Evolutionary conservation across 2,113 vertebrate genomes (phyloP).

Genomic region (Trochalopteron elliotii): DNA sequence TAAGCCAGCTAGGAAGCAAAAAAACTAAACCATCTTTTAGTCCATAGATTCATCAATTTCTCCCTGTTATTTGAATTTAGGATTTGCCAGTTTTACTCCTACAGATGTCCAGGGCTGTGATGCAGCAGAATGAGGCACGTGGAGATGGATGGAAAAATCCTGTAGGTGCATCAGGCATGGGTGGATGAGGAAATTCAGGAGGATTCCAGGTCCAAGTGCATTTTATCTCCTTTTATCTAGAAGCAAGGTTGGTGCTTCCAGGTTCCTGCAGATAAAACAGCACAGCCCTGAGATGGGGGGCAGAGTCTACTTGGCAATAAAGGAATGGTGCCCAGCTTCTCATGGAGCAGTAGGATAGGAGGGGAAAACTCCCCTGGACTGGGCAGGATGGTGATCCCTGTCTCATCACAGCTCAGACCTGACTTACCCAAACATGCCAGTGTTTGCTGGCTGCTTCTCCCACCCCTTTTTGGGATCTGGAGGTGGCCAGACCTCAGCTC

Average conservation of each 20-base stretch:
- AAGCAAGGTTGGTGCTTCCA: not conserved
- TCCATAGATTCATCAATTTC: not conserved
- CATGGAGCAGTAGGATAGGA: fast-evolving
- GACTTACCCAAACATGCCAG: not conserved
- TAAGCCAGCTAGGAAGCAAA: not conserved
- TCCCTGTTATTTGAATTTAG: not conserved
- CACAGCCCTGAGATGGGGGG: not conserved
- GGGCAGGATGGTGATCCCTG: not conserved
- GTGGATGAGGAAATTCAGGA: not conserved
- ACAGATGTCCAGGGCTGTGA: not conserved
- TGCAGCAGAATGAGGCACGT: fast-evolving
- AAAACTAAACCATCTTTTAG: not conserved
- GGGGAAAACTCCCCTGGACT: not conserved
- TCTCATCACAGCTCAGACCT: fast-evolving
- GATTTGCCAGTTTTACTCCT: not conserved
- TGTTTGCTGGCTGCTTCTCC: not conserved
- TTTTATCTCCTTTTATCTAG: not conserved
- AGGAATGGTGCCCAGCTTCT: not conserved
- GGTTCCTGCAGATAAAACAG: not conserved
- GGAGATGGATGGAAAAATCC: not conserved
- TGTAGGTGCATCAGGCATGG: fast-evolving
- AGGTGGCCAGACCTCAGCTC: not conserved
- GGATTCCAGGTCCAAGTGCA: not conserved
- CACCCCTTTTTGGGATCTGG: not conserved
- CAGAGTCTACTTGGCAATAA: not conserved